Percentiles rank a stretch among this genome's conserved stretches.
These are phyloP conservation scores for Atrina japonica DNA, from an alignment of 2,888 invertebrate genomes.

Conservation along the genomic window DNA sequence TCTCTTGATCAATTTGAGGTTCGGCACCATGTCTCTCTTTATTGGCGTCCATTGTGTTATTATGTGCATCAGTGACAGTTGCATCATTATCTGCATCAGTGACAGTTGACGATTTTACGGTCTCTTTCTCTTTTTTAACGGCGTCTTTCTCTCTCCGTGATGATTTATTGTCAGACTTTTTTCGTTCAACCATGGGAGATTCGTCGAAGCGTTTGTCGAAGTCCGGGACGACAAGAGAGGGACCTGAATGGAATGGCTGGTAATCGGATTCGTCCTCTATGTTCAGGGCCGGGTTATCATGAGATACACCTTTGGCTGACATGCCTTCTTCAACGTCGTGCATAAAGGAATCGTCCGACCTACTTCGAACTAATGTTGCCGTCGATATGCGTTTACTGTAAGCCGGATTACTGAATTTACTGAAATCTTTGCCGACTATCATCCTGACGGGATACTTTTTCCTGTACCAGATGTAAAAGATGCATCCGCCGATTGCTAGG, in stretches of 20 bases:
- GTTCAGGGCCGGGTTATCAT: slow-evolving; percentile 23
- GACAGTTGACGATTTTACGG: too few relatives aligned
- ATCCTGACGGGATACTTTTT: slow-evolving; percentile 72
- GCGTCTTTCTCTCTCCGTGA: too few relatives aligned
- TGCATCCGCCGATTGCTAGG: slow-evolving; percentile 40
- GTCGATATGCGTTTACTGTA: slow-evolving; percentile 60
- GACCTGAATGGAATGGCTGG: slow-evolving; percentile 9
- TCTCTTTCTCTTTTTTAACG: too few relatives aligned
- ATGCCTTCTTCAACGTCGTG: slow-evolving; percentile 19
- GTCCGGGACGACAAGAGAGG: not conserved
- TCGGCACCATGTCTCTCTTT: too few relatives aligned
- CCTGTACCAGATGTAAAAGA: slow-evolving; percentile 66
- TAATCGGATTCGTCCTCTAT: slow-evolving; percentile 31
- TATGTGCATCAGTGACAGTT: too few relatives aligned
- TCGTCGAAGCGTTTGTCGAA: not conserved
- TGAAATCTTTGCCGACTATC: slow-evolving; percentile 70
- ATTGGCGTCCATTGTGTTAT: too few relatives aligned
- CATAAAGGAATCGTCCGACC: slow-evolving; percentile 3
- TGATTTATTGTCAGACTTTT: too few relatives aligned
- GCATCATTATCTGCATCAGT: too few relatives aligned
- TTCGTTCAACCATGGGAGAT: not conserved
- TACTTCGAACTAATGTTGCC: slow-evolving; percentile 44
- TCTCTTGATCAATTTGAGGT: too few relatives aligned
- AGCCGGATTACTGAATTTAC: slow-evolving; percentile 67
- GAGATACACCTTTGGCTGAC: slow-evolving; percentile 18